Conservation (phyloP, 2,797 vertebrate species). For the Scyliorhinus canicula region DNA sequence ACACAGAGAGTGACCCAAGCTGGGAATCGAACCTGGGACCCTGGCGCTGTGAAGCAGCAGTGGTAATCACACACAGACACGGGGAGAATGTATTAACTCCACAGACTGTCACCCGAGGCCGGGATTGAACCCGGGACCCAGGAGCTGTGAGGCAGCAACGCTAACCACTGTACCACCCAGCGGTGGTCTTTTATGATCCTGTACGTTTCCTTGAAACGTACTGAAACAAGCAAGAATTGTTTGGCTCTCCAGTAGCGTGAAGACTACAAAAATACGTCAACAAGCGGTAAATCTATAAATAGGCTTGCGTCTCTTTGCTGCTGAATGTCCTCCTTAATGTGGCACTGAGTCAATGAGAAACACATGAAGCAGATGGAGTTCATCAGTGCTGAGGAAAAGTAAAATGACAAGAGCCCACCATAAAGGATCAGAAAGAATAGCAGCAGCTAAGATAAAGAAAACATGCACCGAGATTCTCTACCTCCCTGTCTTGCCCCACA, state of each 20-base stretch:
- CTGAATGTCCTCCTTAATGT: slow-evolving; percentile 11
- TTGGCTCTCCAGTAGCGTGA: neutral
- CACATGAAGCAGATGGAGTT: slow-evolving; percentile 32
- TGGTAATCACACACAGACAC: no score
- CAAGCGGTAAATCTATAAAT: slow-evolving; percentile 15
- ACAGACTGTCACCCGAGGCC: no score
- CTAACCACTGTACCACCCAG: no score
- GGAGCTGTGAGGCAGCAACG: no score
- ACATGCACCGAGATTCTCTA: neutral
- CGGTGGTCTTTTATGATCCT: neutral
- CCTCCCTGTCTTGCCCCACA: neutral
- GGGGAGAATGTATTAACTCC: no score
- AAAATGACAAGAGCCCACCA: slow-evolving; percentile 24
- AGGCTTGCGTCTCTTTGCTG: neutral
- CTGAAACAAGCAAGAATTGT: neutral
- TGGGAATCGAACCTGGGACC: no score
- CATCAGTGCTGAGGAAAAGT: slow-evolving; percentile 11
- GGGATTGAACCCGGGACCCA: no score
- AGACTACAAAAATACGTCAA: neutral
- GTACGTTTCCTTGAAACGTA: neutral
- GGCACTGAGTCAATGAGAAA: slow-evolving; percentile 27
- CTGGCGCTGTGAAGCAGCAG: no score
- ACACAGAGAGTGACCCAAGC: no score
- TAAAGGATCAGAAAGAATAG: neutral
- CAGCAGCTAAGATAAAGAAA: no score